phyloP scores from a whole-genome alignment of 1,140 invertebrate genomes.

The Pectinophora gossypiella region DNA sequence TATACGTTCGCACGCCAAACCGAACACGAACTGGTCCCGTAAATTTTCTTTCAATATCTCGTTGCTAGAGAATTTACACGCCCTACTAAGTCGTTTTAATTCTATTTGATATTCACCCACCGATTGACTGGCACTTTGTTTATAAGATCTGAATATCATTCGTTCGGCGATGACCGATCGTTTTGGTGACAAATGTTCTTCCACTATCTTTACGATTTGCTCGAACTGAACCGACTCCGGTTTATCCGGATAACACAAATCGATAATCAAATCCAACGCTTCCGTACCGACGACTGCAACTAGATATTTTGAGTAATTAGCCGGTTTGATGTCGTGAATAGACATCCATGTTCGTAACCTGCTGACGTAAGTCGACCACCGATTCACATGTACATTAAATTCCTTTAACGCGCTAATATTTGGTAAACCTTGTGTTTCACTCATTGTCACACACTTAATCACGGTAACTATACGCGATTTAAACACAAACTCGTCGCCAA shows the following conservation, averaged over 20 bases:
- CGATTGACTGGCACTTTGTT: slow-evolving; percentile 9
- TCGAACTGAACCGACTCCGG: not conserved
- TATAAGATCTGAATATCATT: slow-evolving; percentile 10
- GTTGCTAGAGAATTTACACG: slow-evolving; percentile 4
- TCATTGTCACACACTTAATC: not conserved
- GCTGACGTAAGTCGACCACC: slow-evolving; percentile 1
- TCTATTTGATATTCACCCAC: slow-evolving; percentile 14
- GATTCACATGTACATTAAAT: not conserved
- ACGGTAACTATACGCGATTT: not conserved
- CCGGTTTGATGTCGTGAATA: not conserved
- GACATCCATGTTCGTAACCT: not conserved
- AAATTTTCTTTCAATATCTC: slow-evolving; percentile 10
- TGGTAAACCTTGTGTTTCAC: not conserved
- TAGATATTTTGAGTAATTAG: not conserved
- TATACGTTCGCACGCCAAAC: not conserved
- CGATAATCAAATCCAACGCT: slow-evolving; percentile 3
- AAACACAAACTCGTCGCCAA: not conserved
- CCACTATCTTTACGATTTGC: slow-evolving; percentile 2
- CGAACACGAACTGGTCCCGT: slow-evolving; percentile 13
- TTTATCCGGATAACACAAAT: slow-evolving; percentile 5
- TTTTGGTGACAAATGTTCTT: slow-evolving; percentile 13
- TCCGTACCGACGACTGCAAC: slow-evolving; percentile 5
- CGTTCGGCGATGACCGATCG: slow-evolving; percentile 10
- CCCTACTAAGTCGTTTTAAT: slow-evolving; percentile 8
- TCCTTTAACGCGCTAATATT: not conserved